These are phyloP conservation scores for Solenodon paradoxus DNA, from an alignment of 2,113 vertebrate genomes.

Conservation along the genomic window DNA sequence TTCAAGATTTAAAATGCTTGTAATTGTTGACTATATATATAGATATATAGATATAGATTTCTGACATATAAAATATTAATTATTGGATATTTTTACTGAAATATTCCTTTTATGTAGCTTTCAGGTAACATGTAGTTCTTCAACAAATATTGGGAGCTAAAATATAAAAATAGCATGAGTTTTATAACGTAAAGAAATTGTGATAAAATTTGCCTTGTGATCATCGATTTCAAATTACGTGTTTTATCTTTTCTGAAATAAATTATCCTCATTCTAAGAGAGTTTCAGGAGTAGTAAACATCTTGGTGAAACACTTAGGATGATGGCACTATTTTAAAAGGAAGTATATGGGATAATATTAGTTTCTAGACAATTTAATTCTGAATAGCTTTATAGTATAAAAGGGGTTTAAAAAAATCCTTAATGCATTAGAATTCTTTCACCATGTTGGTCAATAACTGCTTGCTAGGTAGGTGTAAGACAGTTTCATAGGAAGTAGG, in stretches of 20 bases:
- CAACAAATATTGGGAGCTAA: background rate
- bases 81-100: background rate
- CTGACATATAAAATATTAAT: background rate
- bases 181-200: constrained; percentile 19
- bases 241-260: background rate
- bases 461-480: background rate
- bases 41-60: too few species aligned
- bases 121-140: background rate
- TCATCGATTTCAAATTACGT: background rate
- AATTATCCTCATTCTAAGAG: constrained; percentile 34
- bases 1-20: background rate
- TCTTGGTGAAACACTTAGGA: background rate
- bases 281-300: constrained; percentile 29
- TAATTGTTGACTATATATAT: background rate
- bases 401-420: background rate
- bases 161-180: background rate
- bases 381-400: background rate
- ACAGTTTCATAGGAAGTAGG: background rate
- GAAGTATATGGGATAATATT: background rate
- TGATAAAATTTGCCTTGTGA: background rate
- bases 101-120: constrained; percentile 20
- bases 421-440: background rate
- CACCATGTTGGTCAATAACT: background rate
- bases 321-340: background rate
- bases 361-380: background rate